Conservation (phyloP, 2,113 vertebrate species). For the Murina feae region DNA sequence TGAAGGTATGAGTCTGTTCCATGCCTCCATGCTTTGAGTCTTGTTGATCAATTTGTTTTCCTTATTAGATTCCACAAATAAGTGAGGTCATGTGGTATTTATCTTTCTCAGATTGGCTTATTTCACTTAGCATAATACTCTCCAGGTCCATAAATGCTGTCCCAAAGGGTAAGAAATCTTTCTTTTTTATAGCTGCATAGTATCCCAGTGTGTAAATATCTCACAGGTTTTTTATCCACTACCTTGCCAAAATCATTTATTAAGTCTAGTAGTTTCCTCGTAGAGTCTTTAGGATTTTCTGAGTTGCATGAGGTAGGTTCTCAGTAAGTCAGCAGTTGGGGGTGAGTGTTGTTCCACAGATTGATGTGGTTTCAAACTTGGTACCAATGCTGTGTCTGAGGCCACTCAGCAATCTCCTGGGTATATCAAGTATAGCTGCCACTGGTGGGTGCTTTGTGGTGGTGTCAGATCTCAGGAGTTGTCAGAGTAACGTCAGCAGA, state of each 20-base stretch:
- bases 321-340: not conserved
- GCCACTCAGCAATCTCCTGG: not conserved
- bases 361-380: not conserved
- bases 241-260: not conserved
- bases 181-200: not conserved
- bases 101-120: not conserved
- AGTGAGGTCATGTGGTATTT: not conserved
- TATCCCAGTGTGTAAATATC: not conserved
- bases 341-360: not conserved
- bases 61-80: not conserved
- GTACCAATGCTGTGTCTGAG: not conserved
- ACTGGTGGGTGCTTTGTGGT: not conserved
- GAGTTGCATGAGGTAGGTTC: not conserved
- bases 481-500: not conserved
- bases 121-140: not conserved
- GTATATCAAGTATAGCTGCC: not conserved
- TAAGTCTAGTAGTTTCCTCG: not conserved
- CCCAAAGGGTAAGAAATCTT: not conserved
- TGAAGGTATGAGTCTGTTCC: no score
- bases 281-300: not conserved
- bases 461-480: not conserved
- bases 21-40: not conserved
- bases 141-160: not conserved
- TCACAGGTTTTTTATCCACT: not conserved
- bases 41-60: not conserved